Evolutionary conservation across 2,797 vertebrate species (phyloP).

Genomic region (Lemur catta): DNA sequence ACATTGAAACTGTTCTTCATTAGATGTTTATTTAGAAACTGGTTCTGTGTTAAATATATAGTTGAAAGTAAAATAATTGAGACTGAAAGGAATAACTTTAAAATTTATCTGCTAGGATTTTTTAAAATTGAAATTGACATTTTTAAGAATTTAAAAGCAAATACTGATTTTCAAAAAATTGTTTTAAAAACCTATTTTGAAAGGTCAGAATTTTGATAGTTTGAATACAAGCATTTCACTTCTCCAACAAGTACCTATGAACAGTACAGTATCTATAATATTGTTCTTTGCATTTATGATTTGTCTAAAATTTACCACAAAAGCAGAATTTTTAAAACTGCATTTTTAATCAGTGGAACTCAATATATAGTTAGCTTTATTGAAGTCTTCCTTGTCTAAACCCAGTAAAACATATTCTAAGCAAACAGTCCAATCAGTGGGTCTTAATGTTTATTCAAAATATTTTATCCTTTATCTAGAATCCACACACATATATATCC

Average conservation of each 20-base stretch:
- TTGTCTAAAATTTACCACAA: slow-evolving; percentile 77
- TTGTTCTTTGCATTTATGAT: slow-evolving; percentile 72
- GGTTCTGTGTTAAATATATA: slow-evolving; percentile 68
- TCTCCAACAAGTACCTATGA: slow-evolving; percentile 63
- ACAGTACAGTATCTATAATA: slow-evolving; percentile 61
- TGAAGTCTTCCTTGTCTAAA: slow-evolving; percentile 77
- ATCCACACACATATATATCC: slow-evolving; percentile 62
- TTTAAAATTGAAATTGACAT: slow-evolving; percentile 49
- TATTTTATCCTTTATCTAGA: slow-evolving; percentile 68
- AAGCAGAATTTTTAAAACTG: slow-evolving; percentile 80
- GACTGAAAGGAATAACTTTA: slow-evolving; percentile 58
- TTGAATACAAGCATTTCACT: slow-evolving; percentile 72
- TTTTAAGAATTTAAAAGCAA: slow-evolving; percentile 64
- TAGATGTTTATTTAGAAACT: slow-evolving; percentile 70
- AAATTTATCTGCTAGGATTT: slow-evolving; percentile 68
- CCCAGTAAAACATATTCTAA: slow-evolving; percentile 77
- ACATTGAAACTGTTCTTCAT: slow-evolving; percentile 56
- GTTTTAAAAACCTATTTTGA: slow-evolving; percentile 61
- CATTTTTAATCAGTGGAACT: slow-evolving; percentile 84
- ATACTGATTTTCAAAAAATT: slow-evolving; percentile 49
- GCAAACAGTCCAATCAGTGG: slow-evolving; percentile 79
- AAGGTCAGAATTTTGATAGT: slow-evolving; percentile 80
- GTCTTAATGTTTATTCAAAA: slow-evolving; percentile 73
- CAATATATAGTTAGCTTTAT: slow-evolving; percentile 74
- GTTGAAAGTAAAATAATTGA: slow-evolving; percentile 69